phyloP scores from a whole-genome alignment of 2,797 vertebrate species.

The Falco novaeseelandiae region DNA sequence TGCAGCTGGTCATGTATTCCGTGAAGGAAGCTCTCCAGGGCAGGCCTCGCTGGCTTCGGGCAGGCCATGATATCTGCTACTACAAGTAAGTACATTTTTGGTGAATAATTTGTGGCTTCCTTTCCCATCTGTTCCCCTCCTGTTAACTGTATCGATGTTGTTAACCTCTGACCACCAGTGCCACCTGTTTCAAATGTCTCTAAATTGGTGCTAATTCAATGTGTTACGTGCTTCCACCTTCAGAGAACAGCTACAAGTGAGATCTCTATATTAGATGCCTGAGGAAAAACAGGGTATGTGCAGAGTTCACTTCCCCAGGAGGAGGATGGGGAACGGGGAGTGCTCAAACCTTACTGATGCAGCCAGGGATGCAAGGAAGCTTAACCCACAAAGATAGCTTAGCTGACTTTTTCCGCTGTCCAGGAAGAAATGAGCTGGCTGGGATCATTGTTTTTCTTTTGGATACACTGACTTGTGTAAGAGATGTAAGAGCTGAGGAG shows the following conservation, averaged over 20 bases:
- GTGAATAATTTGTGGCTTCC: neutral
- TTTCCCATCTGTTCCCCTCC: neutral
- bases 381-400: neutral
- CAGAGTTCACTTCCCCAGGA: neutral
- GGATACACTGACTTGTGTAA: neutral
- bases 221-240: neutral
- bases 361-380: neutral
- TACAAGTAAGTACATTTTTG: slow-evolving; percentile 83
- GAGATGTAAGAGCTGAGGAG: neutral
- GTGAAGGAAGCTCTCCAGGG: slow-evolving; percentile 89
- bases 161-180: neutral
- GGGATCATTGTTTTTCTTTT: neutral
- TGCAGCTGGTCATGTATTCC: slow-evolving; percentile 91
- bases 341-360: neutral
- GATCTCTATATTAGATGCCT: neutral
- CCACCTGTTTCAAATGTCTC: neutral
- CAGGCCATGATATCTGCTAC: slow-evolving; percentile 90
- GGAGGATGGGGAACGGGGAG: neutral
- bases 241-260: neutral
- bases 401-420: neutral
- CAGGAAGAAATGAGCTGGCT: neutral
- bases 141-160: neutral
- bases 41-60: slow-evolving; percentile 85
- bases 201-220: neutral
- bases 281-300: neutral